Base-by-base conservation (phyloP, 2,797 vertebrate genomes). In the Molothrus aeneus region DNA sequence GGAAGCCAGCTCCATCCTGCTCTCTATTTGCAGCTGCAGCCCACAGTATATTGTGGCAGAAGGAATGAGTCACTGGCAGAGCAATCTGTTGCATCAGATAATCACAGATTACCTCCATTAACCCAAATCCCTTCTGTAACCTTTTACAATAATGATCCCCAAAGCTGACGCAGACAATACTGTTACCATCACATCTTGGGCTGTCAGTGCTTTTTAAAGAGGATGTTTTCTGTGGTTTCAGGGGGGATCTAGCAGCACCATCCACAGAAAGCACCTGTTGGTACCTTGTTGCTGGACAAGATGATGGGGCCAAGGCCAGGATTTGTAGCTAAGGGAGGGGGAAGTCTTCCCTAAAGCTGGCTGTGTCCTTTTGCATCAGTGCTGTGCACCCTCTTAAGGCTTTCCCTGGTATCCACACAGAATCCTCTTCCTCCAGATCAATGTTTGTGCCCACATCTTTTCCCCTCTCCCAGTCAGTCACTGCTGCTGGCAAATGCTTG, bases 21-120 rank as follows among this genome's bases (percentile, higher is more conserved):
- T 70, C 7, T 1, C 86, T 96, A 32, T 94, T 95, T 95, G 92
- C 94, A 94, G 90, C 94, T 96, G 90, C 87, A 90, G 4, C 84
- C 80, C 13, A 7, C 88, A 68, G 26, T 93, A 50, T 40, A 54
- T 73, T 74, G 86, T 92, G 95, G 90, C 93, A 97, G 94, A 73
- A 88, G 50, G 83, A 78, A 38, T 96, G 96, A 96, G 90, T 95
- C 95, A 95, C 80, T 53, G 86, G 70, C 93, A 87, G 80, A 93
- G 83, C 93, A 95, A 85, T 96, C 94, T 94, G 93, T 88, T 93
- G 80, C 88, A 94, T 71, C 81, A 94, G 90, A 92, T 93, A 93
- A 93, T 95, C 95, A 93, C 78, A 94, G 93, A 92, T 96, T 93
- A 96, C 94, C 95, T 96, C 96, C 90, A 89, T 96, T 96, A 94